A percentile compares a stretch with the other conserved stretches of the same genome.
Conservation (phyloP, 1,140 invertebrate species). For the Penaeus indicus region DNA sequence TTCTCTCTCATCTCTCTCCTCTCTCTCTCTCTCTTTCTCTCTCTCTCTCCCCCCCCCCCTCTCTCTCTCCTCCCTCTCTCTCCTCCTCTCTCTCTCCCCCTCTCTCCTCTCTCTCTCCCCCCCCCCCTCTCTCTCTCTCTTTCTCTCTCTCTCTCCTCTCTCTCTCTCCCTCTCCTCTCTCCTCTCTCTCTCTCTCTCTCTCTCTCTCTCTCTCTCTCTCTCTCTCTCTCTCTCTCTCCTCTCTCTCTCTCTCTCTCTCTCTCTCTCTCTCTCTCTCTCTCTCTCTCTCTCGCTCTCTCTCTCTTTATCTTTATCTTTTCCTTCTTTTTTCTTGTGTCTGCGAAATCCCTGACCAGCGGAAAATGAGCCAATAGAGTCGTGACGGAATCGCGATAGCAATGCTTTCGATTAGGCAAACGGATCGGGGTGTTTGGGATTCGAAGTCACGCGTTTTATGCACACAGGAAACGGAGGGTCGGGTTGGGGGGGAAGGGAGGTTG, state of each 20-base stretch:
- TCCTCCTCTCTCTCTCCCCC: no score
- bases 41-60: neutral
- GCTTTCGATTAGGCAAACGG: no score
- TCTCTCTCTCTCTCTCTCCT: neutral
- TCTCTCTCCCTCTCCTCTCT: neutral
- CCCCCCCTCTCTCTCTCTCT: neutral
- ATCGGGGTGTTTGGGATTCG: no score
- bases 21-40: neutral
- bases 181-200: neutral
- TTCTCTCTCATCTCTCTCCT: neutral
- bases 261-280: neutral
- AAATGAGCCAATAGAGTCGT: no score
- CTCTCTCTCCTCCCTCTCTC: neutral
- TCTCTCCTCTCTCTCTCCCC: neutral
- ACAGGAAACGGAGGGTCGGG: no score
- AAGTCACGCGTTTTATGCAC: no score
- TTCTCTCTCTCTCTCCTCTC: neutral
- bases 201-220: neutral
- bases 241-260: neutral
- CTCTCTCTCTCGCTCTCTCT: neutral
- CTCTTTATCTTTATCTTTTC: neutral
- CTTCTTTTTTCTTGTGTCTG: neutral
- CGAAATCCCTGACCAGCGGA: neutral
- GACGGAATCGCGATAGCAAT: no score
- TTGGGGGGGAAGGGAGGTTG: no score